Conservation (phyloP, 2,888 invertebrate genomes). For the Heterodera filipjevi region DNA sequence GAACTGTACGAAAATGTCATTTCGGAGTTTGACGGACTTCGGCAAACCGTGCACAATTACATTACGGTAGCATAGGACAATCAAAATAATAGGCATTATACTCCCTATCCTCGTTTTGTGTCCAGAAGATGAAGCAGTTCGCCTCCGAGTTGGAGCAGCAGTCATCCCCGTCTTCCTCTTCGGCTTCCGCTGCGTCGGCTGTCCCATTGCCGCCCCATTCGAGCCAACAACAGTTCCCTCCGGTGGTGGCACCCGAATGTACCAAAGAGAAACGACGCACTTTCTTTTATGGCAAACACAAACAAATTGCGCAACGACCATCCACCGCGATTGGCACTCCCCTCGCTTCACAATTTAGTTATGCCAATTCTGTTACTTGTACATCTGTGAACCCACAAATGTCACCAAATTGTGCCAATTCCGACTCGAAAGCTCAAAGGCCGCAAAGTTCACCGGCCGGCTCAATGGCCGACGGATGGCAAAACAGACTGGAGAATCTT, state of each 20-base stretch:
- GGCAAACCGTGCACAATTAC: slow-evolving; percentile 48
- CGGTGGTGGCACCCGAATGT: background rate
- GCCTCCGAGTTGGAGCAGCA: slow-evolving; percentile 44
- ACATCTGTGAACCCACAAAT: slow-evolving; percentile 14
- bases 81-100: no score
- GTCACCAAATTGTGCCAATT: slow-evolving; percentile 25
- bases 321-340: slow-evolving; percentile 26
- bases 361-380: background rate
- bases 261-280: background rate
- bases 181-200: background rate
- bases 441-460: slow-evolving; percentile 16
- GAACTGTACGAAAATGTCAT: slow-evolving; percentile 54
- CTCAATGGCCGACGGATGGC: slow-evolving; percentile 44
- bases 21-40: slow-evolving; percentile 46
- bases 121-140: slow-evolving; percentile 48
- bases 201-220: background rate
- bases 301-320: background rate
- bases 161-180: slow-evolving; percentile 20
- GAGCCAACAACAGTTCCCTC: background rate
- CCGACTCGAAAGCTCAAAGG: slow-evolving; percentile 41
- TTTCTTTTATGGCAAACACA: slow-evolving; percentile 6
- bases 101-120: no score
- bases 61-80: slow-evolving; percentile 32
- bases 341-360: background rate
- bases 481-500: slow-evolving; percentile 31